Evolutionary conservation across 2,888 invertebrate species (phyloP), one percentile per base, ranked within the genome.

Genomic region (Tridacna crocea): DNA sequence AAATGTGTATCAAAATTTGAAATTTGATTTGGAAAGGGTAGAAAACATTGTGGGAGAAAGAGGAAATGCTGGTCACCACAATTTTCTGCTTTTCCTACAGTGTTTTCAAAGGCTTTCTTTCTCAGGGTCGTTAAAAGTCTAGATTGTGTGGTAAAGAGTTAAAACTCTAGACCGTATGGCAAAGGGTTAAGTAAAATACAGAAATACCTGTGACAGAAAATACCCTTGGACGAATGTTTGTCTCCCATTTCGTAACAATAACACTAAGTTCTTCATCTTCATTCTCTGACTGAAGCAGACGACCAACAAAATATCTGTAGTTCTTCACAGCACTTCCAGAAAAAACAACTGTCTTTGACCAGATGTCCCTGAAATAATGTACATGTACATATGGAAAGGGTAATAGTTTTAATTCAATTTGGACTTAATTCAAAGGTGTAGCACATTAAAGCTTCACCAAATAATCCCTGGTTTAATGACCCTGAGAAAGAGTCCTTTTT

Each of bases 211-310:
- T 63, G 0, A 84, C 72, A 26, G 82, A 83, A 55, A 89, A 88
- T 3, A 70, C 22, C 74, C 91, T 80, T n/a, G 89, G 90, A 27
- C 80, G 73, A 26, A 87, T 83, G 63, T 89, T 91, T 22, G 91
- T 88, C 72, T 91, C 91, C 91, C 90, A 91, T 66, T 75, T 73
- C 36, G 81, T 84, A 17, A 91, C 86, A 61, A 89, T 80, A 0
- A 88, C 72, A 22, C 70, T 76, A 0, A 72, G 80, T n/a, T 82
- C 77, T 36, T 79, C 68, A n/a, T 90, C 87, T 27, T 88, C 88
- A 68, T 87, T 82, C 22, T 88, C 90, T 0, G 89, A 84, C 46
- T 87, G 84, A 0, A 79, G 72, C 0, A 87, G 63, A n/a, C 76
- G 72, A 36, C 88, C 87, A 12, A 89, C 79, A 75, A 89, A 88